Evolutionary conservation across 2,888 invertebrate species (phyloP), one percentile per base, ranked within the genome.

Genomic region (Microdon myrmicae): DNA sequence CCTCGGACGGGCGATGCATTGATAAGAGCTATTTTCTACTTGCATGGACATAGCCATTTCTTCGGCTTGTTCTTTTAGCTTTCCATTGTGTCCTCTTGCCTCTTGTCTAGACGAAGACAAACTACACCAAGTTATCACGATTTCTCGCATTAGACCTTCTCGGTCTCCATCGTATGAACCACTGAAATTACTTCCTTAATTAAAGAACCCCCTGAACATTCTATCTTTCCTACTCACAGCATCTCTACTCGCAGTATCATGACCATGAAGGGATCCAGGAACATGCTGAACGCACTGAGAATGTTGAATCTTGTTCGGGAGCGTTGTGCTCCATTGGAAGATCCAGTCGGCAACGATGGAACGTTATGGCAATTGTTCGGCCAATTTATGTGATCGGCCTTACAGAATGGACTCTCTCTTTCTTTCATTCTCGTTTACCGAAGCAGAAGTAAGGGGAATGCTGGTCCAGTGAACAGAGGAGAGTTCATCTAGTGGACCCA

Each of bases 371-470:
- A 47, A 64, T 53, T 35, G 43, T 44, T 23, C 37, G 14, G 32
- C 47, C 47, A 43, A 43, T 58, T 58, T 49, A 58, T 58, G 49
- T 44, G 43, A 49, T 58, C 58, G 41, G 34, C 51, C 58, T 51
- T 6, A 29, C 10, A 7, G 38, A 22, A 22, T 37, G 37, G 7
- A 17, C 22, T 20, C 14, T 17, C 6, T 12, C 13, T 25, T 6
- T 7, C 10, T 6, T 34, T 37, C 17, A 22, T 35, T 17, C 35
- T 43, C 9, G 29, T 37, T 41, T 43, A 51, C 51, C 58, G 58
- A 58, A 64, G 44, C 58, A 51, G 51, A 58, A n/a, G n/a, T 58
- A 64, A 64, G 64, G 56, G 64, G 64, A 64, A 64, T 64, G 64
- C 23, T 64, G 64, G 56, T 58, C 64, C n/a, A n/a, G n/a, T n/a